Base-by-base conservation (phyloP, 2,113 vertebrate species). In the Rhinoptilus africanus region DNA sequence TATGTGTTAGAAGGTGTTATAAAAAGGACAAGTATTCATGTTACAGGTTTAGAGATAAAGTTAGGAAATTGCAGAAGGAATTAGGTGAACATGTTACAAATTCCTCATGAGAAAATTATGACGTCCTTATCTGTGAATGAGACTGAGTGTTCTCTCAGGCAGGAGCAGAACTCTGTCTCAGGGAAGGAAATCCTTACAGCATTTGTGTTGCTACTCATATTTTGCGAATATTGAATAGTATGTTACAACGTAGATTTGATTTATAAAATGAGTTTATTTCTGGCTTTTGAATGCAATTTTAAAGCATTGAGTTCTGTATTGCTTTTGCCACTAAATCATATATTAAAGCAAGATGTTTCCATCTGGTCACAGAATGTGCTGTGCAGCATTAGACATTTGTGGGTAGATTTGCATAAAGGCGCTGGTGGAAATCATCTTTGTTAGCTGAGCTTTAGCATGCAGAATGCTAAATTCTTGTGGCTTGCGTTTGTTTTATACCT, bases 1-100 rank as follows among this genome's bases (percentile, higher is more conserved):
- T 41, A 18, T 0, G 0, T 35, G 26, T 47, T 51, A 69, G 35
- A 63, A 18, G 22, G 12, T 2, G 4, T 59, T n/a, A 47, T 28
- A 34, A 59, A 64, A 75, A 47, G 20, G 12, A 48, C n/a, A 62
- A 68, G 2, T 56, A 27, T 67, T 60, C 9, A 16, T 35, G 34
- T 43, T 71, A 64, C 0, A 30, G 16, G 14, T 43, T 75, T 66
- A 60, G 53, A 54, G 26, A 41, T 15, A 32, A 64, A n/a, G 22
- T 35, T 47, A 66, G 23, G 64, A 67, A 68, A 62, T 62, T 64
- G 15, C 21, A 35, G 43, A 32, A 83, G 35, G 24, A 78, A 41
- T 62, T 14, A 20, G 53, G 23, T 62, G 66, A 78, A 50, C 22
- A 8, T 9, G 14, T 56, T 83, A 43, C 23, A 56, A 10, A 62